Base-by-base conservation (phyloP, 2,888 invertebrate genomes). In the Drosophila barbarae region DNA sequence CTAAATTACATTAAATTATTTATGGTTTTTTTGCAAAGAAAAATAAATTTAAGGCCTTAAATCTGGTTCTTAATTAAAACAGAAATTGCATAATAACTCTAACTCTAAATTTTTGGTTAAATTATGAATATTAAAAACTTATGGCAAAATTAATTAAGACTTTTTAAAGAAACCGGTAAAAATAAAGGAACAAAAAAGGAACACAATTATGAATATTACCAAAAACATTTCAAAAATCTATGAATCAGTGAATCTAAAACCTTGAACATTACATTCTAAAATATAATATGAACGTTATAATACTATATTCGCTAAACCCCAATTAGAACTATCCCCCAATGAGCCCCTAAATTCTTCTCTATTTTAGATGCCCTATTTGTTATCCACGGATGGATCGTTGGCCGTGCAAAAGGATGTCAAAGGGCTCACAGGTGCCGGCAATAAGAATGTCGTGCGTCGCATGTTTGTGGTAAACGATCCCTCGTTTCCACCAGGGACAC, bases 381-480 rank as follows among this genome's bases (percentile, higher is more conserved):
- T 88, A 84, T 85, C 88, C 73, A 87, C 90, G 71, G 90, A 90
- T 87, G 89, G 89, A 72, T 87, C 89, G 50, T 82, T 90, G 75
- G 88, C 90, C 60, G 87, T 90, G 51, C 90, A 90, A 76, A 90
- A 90, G 81, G 90, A 90, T 77, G 86, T 88, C 39, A 90, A 90
- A 80, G 88, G 88, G 53, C 82, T 90, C 56, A 77, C 87, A 58
- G 81, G 86, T 50, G 79, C 85, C 51, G 87, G 87, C 63, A 89
- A 89, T 71, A 89, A 90, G 70, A 88, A 89, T 76, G 88, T 90
- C 55, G 89, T 90, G 52, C 87, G 90, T 54, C 87, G 90, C 57
- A 90, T 90, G 90, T 88, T 89, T 76, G 89, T 90, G 35, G 89
- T 90, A 50, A 90, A 90, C 77, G 90, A 90, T 74, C 86, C 89